phyloP scores from a whole-genome alignment of 2,797 vertebrate genomes.

The Intellagama lesueurii region DNA sequence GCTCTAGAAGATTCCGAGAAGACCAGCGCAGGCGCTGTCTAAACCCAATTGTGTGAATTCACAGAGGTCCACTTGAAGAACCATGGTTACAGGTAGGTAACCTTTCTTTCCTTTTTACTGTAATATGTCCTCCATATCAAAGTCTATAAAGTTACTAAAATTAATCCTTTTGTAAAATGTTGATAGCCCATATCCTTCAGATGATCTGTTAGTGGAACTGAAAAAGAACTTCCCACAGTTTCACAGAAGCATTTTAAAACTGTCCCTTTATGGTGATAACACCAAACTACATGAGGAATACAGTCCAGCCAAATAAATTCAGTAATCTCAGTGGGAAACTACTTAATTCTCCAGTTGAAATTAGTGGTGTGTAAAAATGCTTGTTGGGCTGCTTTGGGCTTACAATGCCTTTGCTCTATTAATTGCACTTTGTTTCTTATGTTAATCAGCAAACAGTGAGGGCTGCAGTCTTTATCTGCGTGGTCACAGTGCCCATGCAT shows the following conservation, averaged over 20 bases:
- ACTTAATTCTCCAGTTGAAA: neutral
- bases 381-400: neutral
- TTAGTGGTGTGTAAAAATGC: neutral
- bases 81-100: too few species aligned
- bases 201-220: neutral
- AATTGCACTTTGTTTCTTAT: neutral
- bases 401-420: neutral
- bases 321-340: neutral
- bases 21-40: too few species aligned
- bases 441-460: too few species aligned
- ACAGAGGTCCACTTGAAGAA: too few species aligned
- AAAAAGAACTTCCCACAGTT: neutral
- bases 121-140: neutral
- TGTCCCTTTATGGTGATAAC: neutral
- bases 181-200: neutral
- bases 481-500: too few species aligned
- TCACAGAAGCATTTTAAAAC: neutral
- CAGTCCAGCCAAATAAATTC: neutral
- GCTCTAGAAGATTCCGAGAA: too few species aligned
- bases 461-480: too few species aligned
- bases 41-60: too few species aligned
- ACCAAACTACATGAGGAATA: neutral
- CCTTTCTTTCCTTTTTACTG: too few species aligned
- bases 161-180: neutral
- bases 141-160: neutral